Evolutionary conservation across 2,797 vertebrate species (phyloP).

Genomic region (Periparus ater): DNA sequence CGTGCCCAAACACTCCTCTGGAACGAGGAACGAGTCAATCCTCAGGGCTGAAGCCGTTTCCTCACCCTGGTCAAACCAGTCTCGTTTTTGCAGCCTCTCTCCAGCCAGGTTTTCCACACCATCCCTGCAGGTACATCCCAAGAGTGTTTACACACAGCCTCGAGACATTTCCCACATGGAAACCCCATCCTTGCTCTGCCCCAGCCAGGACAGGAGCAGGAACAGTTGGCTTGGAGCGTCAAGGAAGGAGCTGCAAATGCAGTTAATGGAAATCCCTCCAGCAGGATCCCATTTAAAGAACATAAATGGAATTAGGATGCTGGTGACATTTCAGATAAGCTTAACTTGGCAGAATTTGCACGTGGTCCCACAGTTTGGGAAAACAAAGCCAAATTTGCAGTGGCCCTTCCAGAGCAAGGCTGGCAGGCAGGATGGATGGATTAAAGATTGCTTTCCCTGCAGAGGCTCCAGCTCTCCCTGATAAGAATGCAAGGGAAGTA

Average conservation of each 20-base stretch:
- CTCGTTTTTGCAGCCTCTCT: background rate
- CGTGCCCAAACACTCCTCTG: background rate
- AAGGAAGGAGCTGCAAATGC: background rate
- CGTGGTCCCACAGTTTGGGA: background rate
- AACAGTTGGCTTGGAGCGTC: accelerated
- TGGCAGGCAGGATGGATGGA: background rate
- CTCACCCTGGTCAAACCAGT: background rate
- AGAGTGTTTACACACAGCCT: accelerated
- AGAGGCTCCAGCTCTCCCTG: background rate
- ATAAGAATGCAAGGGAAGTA: background rate
- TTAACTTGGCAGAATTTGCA: background rate
- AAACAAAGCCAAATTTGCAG: background rate
- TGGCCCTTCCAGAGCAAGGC: background rate
- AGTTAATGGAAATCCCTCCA: background rate
- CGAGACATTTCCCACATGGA: background rate
- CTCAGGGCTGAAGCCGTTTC: background rate
- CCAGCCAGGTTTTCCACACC: background rate
- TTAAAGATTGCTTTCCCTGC: background rate
- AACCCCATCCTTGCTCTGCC: background rate
- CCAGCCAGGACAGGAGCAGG: accelerated
- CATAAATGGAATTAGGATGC: background rate
- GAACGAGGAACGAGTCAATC: background rate
- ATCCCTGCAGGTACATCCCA: background rate
- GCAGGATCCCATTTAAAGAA: background rate
- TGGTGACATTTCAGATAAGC: background rate